Base-by-base conservation (phyloP, 2,888 invertebrate genomes). In the Spicauda simplicius region DNA sequence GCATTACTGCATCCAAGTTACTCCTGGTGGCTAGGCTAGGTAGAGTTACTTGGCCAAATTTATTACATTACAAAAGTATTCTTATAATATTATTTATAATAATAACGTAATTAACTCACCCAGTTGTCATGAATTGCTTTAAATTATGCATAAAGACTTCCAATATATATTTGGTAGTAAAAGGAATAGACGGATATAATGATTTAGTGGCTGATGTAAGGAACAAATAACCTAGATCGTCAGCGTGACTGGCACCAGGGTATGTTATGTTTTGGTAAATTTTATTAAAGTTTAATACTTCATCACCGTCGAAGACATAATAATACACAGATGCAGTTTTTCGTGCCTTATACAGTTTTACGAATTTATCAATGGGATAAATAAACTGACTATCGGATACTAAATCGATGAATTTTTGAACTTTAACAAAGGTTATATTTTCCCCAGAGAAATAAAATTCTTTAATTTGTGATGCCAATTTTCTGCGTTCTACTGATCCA, bases 371-470 rank as follows among this genome's bases (percentile, higher is more conserved):
- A 12, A 64, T 71, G n/a, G 61, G 37, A n/a, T 72, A 72, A 41
- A 67, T 63, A 57, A 74, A 75, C 19, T 73, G 70, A 14, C 70
- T 70, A 58, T 78, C 76, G 16, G 76, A 70, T 19, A 73, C 61
- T 16, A 76, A 64, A 12, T 78, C 70, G 5, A 74, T 54, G 6
- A 48, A 37, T n/a, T 60, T 33, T 55, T 33, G 33, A 2, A 33
- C 16, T 20, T 64, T 45, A 10, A 63, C 69, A 45, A 73, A 71
- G 10, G 71, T 58, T 62, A 74, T 74, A 11, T 73, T 64, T 20
- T 56, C 33, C 5, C 55, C 70, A 6, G 72, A 64, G 56, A 81
- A 82, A 67, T 83, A 82, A 69, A 76, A 74, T 16, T 77, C 16
- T 33, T 68, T 68, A 2, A 83, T 78, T 5, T 71, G 71, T 16